Base-by-base conservation (phyloP, 2,888 invertebrate species). In the Cheilosia soror region DNA sequence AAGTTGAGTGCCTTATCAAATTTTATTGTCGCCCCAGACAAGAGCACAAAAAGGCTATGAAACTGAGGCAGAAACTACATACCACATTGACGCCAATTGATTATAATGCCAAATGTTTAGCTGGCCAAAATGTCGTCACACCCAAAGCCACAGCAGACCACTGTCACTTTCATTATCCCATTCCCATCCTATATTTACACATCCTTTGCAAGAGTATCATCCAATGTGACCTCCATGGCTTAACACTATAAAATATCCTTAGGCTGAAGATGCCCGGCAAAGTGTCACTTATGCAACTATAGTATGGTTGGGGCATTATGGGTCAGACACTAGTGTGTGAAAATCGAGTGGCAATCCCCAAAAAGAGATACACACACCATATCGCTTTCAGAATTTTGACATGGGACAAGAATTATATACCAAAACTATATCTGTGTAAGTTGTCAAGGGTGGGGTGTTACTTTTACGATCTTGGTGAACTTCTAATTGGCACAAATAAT, bases 201-300 rank as follows among this genome's bases (percentile, higher is more conserved):
- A 58, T 66, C 58, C n/a, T 42, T 51, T 53, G 40, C 47, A 40
- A 53, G 29, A 51, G 65, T 40, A 47, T 62, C 78, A 63, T 63
- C 83, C 66, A 37, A 78, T 63, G 60, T 73, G 82, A 78, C 77
- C 72, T 68, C 66, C 51, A 57, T 57, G 37, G 78, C 73, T 73
- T 78, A 73, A 29, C 68, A 68, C 83, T 83, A 68, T 78, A 83
- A 78, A 78, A 78, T 83, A 78, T 78, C 62, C 68, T 73, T 68
- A 78, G 72, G 68, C 68, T 29, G n/a, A 73, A 68, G 72, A 55
- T 77, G 72, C 62, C 55, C 66, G 62, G 33, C 55, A 82, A 82
- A 82, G 77, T 78, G 83, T 83, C 78, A 78, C 83, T 83, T 78
- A 77, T 72, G 66, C 40, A 47, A 40, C 60, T 77, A 55, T 33